Conservation (phyloP, 2,113 vertebrate species). For the Accipiter cooperii region DNA sequence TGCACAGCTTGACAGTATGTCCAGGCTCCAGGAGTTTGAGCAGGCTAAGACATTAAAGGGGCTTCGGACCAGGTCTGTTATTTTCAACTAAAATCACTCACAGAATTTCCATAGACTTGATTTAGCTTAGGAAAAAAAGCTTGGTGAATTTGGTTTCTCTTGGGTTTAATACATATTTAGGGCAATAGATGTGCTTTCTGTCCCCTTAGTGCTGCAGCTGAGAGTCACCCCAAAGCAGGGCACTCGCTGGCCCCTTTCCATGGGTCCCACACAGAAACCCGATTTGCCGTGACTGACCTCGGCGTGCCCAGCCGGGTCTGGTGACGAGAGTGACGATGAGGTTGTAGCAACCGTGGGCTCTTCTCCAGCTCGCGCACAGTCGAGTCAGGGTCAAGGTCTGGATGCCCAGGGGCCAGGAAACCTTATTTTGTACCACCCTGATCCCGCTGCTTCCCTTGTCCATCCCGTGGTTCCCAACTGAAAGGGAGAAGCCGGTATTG, state of each 20-base stretch:
- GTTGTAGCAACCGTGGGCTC: not conserved
- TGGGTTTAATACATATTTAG: not conserved
- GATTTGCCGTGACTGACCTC: rapidly evolving
- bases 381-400: not conserved
- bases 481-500: not conserved
- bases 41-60: not conserved
- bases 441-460: not conserved
- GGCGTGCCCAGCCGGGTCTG: rapidly evolving
- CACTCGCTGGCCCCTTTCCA: not conserved
- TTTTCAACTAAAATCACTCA: not conserved
- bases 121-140: not conserved
- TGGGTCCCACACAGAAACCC: not conserved
- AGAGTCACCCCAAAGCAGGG: not conserved
- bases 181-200: not conserved
- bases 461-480: rapidly evolving
- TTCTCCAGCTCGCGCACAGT: not conserved
- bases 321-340: rapidly evolving
- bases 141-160: not conserved
- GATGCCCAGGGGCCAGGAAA: not conserved
- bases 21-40: not conserved
- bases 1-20: not conserved
- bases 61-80: not conserved
- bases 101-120: not conserved
- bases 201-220: not conserved
- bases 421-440: not conserved